These are phyloP conservation scores for Temnothorax unifasciatus DNA, from an alignment of 2,888 invertebrate genomes.

Conservation along the genomic window DNA sequence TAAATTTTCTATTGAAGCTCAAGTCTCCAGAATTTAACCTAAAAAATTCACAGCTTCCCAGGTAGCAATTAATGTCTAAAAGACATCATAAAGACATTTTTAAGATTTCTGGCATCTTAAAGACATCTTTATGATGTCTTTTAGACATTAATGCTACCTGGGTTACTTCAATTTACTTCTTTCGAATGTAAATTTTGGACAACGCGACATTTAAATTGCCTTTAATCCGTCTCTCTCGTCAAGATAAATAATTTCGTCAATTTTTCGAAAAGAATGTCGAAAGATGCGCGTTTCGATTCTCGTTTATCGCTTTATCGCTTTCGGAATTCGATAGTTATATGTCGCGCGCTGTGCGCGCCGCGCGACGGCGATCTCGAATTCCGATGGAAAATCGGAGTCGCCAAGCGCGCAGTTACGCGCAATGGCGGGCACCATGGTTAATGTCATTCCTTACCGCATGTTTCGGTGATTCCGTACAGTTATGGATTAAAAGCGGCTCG, in stretches of 20 bases:
- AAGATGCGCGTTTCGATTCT: neutral
- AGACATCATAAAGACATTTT: too few relatives aligned
- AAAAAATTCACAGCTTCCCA: too few relatives aligned
- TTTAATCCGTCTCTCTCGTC: neutral
- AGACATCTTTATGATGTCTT: too few relatives aligned
- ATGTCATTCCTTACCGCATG: neutral
- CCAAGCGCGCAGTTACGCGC: neutral
- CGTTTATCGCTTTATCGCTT: too few relatives aligned
- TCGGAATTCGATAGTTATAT: neutral
- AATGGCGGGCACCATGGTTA: conserved; percentile 25
- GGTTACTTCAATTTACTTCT: too few relatives aligned
- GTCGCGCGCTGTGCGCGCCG: neutral
- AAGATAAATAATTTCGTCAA: neutral
- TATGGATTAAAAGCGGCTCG: neutral
- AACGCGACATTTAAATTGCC: too few relatives aligned
- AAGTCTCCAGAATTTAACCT: neutral
- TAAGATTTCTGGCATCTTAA: too few relatives aligned
- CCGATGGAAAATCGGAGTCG: neutral
- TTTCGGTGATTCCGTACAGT: neutral
- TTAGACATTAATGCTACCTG: too few relatives aligned
- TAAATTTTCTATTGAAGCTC: neutral
- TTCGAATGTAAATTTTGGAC: too few relatives aligned
- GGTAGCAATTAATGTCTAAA: too few relatives aligned
- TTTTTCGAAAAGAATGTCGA: neutral
- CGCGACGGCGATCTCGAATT: neutral